These are phyloP conservation scores for Saimiri boliviensis DNA, from an alignment of 2,113 vertebrate species.

Conservation along the genomic window DNA sequence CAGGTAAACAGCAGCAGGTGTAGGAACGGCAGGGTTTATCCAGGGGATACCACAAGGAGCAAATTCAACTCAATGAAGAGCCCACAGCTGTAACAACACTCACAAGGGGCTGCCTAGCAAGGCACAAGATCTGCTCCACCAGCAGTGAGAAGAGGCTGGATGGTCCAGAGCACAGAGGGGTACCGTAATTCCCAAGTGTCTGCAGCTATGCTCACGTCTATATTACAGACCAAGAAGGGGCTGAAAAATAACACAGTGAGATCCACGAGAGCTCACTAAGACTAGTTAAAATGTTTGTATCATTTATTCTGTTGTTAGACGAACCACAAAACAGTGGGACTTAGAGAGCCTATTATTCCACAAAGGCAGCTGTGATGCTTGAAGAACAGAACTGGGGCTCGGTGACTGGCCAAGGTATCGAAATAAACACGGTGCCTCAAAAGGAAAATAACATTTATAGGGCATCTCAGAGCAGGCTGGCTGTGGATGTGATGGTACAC, in stretches of 20 bases:
- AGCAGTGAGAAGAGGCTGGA: accelerated
- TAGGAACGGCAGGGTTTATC: no score
- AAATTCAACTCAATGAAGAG: background rate
- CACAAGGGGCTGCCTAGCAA: background rate
- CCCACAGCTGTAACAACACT: no score
- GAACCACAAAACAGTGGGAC: background rate
- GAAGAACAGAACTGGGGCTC: background rate
- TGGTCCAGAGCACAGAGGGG: background rate
- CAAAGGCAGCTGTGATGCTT: background rate
- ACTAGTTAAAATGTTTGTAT: background rate
- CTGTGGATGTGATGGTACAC: accelerated
- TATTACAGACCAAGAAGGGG: background rate
- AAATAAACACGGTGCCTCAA: background rate
- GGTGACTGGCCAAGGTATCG: background rate
- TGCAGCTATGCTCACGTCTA: background rate
- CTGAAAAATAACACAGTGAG: background rate
- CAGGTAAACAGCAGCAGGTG: accelerated
- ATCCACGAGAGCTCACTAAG: background rate
- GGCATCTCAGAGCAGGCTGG: accelerated
- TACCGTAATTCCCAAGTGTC: no score
- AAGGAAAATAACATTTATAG: background rate
- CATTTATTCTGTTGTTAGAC: background rate
- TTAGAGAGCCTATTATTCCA: background rate
- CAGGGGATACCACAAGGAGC: background rate
- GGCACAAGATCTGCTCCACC: background rate